Base-by-base conservation (phyloP, 1,140 invertebrate species). In the Cepaea nemoralis region DNA sequence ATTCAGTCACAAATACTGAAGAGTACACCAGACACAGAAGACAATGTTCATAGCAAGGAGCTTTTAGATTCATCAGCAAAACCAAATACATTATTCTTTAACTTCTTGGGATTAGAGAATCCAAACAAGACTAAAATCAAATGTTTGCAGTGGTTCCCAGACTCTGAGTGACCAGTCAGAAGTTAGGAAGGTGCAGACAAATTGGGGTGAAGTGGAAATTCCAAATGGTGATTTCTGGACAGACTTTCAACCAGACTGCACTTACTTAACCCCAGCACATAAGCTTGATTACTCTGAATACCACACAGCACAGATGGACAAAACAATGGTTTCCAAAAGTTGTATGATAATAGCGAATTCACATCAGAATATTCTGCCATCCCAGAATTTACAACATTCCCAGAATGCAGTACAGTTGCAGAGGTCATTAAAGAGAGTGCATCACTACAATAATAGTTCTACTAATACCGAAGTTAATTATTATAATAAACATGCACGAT, bases 181-280 rank as follows among this genome's bases (percentile, higher is more conserved):
- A 24, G 33, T 2, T 63, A 27, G 59, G 33, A 63, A 63, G 16
- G n/a, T 63, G 59, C 27, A 27, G 31, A 40, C 24, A 45, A 59
- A 69, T 37, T 67, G 50, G 16, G 19, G 31, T 22, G 40, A 27
- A 66, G 80, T 81, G 63, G 83, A 83, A 71, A 70, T 87, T 27
- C 86, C 86, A 70, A 45, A 83, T 22, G 82, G 83, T 35, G 79
- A 83, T 75, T 89, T 88, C 67, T 89, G 88, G 88, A 80, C 71
- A 73, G 78, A 86, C 73, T 69, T 88, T 75, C 80, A 55, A 33
- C 75, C 55, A 42, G 75, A 77, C 31, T 31, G 12, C 24, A n/a
- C 14, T 70, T 63, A n/a, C n/a, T 12, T 31, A 10, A 5, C 59
- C 2, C 27, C 59, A 63, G 5, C 16, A 31, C 59, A 31, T 31